Conservation (phyloP, 2,888 invertebrate genomes). For the Cryptocheilus praepositus region DNA sequence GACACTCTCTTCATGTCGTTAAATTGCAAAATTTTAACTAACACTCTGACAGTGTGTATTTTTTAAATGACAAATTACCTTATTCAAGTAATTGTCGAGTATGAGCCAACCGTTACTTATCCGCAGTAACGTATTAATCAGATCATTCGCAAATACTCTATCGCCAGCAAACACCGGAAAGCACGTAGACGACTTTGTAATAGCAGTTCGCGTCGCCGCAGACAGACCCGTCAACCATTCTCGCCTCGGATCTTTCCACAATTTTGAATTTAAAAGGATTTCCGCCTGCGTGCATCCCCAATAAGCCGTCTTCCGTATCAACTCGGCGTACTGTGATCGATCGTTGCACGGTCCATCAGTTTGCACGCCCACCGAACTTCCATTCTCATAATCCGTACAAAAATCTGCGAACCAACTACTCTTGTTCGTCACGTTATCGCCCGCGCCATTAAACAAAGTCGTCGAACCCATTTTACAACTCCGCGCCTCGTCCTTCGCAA, state of each 20-base stretch:
- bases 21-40: too few relatives aligned
- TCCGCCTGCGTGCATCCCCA: conserved; percentile 69
- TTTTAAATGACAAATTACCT: conserved; percentile 33
- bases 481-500: conserved; percentile 48
- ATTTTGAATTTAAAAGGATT: conserved; percentile 50
- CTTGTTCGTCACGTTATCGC: conserved; percentile 59
- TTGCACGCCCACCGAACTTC: conserved; percentile 56
- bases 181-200: conserved; percentile 66
- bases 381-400: conserved; percentile 44
- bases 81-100: conserved; percentile 69
- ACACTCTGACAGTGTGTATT: too few relatives aligned
- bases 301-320: conserved; percentile 61
- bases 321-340: conserved; percentile 55
- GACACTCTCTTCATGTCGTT: too few relatives aligned
- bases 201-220: conserved; percentile 64
- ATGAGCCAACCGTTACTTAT: conserved; percentile 70
- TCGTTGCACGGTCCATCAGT: conserved; percentile 44
- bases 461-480: conserved; percentile 27
- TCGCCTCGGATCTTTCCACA: conserved; percentile 43
- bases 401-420: conserved; percentile 59
- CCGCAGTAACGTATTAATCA: conserved; percentile 65
- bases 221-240: conserved; percentile 60
- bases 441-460: conserved; percentile 54
- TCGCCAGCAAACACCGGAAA: conserved; percentile 66
- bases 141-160: conserved; percentile 58